Base-by-base conservation (phyloP, 1,140 invertebrate genomes). In the Acromyrmex charruanus region DNA sequence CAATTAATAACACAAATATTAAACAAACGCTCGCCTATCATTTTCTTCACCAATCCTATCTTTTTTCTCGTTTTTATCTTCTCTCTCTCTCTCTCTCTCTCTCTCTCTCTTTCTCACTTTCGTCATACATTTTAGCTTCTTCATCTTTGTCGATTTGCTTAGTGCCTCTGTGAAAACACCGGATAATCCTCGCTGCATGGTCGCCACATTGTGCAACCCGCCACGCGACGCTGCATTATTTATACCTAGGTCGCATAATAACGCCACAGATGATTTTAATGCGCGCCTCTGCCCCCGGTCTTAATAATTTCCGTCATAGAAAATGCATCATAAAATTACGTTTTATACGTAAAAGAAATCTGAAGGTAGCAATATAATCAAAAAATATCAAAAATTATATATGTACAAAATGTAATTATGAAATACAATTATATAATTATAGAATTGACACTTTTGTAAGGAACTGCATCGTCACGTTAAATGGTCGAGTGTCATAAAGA, bases 261-360 rank as follows among this genome's bases (percentile, higher is more conserved):
- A 92, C 88, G 87, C 89, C 86, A 69, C 72, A 89, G 91, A 93
- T 93, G 87, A 93, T 92, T 92, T 93, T 93, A 92, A 93, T 91
- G 89, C 91, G 84, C 82, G 28, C 21, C 55, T 58, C 55, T 80
- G 68, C 63, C 39, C 12, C 16, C 16, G 65, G 63, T 86, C 53
- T 91, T 90, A 90, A 91, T 71, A 65, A 58, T 31, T 63, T 51
- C 12, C 59, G 21, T 21, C 35, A 35, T 18, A 25, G 21, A 28
- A 80, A 28, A 53, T 85, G 35, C 31, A 5, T 82, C 68, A 66
- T 39, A 51, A 44, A 55, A 65, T 25, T 25, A 25, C 25, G 7
- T 35, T 35, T 2, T 12, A 21, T 14, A 28, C 0, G 28, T 28
- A 12, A 18, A 66, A 72, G 14, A 63, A 68, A 74, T 81, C n/a